Evolutionary conservation across 2,113 vertebrate species (phyloP), one percentile per base, ranked within the genome.

Genomic region (Coturnix japonica): DNA sequence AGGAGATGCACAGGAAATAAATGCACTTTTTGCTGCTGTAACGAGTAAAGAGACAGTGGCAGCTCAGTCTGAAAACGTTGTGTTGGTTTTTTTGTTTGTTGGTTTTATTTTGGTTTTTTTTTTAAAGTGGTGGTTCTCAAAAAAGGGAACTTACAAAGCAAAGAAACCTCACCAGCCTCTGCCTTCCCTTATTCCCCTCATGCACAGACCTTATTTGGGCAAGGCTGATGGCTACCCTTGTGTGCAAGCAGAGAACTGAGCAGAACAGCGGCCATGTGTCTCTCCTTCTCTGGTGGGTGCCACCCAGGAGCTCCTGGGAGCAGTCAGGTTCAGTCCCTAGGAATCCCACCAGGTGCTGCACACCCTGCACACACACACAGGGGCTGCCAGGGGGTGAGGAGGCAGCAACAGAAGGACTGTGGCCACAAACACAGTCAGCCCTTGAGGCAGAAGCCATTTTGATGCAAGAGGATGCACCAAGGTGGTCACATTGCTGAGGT

Each of bases 71-170:
- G 66, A 39, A 73, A 3, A 25, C 26, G 49, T 51, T 51, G 10
- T 41, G 39, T 41, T 41, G 39, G 39, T 11, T 41, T 11, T 41
- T 41, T 41, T 41, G 10, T 12, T 41, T 41, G 10, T 41, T 41
- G 4, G 10, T 41, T 51, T 51, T 51, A 22, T 22, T 26, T 43
- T 30, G 30, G 16, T 39, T 71, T 63, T 31, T 41, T 60, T 87
- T 89, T 74, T 37, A 13, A 66, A 81, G 89, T 6, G 41, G 23
- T 91, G 33, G 41, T 67, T 95, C 90, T 89, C 75, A 64, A 90
- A 96, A 96, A 95, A 87, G n/a, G 91, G 95, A 96, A 96, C 81
- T 87, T 93, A 83, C 25, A 66, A 51, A 72, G 49, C 44, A 43
- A 41, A 92, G 85, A 16, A 89, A 91, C 56, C 85, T 89, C 75